These are phyloP conservation scores for Glossosoma conforme DNA, from an alignment of 1,140 invertebrate genomes.

Conservation along the genomic window DNA sequence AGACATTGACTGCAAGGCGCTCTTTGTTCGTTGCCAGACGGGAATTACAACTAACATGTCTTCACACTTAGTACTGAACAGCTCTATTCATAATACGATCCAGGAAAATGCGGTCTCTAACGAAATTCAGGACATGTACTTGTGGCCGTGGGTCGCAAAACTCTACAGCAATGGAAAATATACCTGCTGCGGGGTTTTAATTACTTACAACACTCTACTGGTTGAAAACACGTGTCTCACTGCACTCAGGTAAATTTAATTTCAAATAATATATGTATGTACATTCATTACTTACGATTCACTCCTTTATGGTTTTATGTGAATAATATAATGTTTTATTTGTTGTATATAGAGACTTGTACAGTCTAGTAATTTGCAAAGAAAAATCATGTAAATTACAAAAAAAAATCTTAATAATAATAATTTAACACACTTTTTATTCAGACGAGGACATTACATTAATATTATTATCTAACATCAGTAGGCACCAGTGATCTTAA, in stretches of 20 bases:
- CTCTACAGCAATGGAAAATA: conserved; percentile 62
- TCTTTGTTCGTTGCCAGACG: conserved; percentile 37
- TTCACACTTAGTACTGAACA: conserved; percentile 10
- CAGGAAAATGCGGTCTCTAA: conserved; percentile 17
- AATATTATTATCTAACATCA: too few relatives aligned
- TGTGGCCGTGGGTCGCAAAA: conserved; percentile 65
- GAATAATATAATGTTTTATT: too few relatives aligned
- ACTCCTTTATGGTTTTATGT: neutral
- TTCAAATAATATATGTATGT: too few relatives aligned
- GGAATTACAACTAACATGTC: conserved; percentile 7
- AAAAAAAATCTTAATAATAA: too few relatives aligned
- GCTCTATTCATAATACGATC: conserved; percentile 1
- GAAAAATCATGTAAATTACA: too few relatives aligned
- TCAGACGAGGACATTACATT: too few relatives aligned
- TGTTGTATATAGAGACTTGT: too few relatives aligned
- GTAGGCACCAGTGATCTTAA: too few relatives aligned
- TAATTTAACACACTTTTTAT: too few relatives aligned
- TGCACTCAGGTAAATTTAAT: conserved; percentile 46
- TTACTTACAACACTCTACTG: conserved; percentile 61
- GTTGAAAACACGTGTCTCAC: conserved; percentile 53
- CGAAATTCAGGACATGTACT: conserved; percentile 34
- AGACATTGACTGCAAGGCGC: conserved; percentile 31
- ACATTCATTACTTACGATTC: too few relatives aligned
- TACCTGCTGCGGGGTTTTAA: conserved; percentile 58
- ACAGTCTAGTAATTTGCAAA: too few relatives aligned